Base-by-base conservation (phyloP, 2,888 invertebrate species). In the Heliconius hortense region DNA sequence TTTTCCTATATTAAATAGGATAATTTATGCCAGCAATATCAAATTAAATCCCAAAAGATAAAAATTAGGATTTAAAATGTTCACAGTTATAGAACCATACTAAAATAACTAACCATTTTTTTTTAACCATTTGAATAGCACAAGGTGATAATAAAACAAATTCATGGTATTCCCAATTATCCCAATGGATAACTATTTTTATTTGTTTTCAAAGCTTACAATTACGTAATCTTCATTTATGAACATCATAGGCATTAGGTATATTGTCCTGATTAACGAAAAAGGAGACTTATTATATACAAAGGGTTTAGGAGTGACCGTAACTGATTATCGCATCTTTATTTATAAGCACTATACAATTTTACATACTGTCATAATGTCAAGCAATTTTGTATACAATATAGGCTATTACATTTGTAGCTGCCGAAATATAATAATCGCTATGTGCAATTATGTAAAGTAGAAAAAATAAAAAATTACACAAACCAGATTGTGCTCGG, bases 331-430 rank as follows among this genome's bases (percentile, higher is more conserved):
- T 83, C 83, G 82, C 82, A 82, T 84, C 24, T 66, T 86, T 89
- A 90, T 88, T 89, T 89, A 89, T 89, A 90, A 92, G 92, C 90
- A 89, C 89, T 93, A 90, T 92, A 93, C 92, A 92, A 88, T 86
- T 91, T 89, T 90, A 91, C 89, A 90, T 87, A 82, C 82, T 86
- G 81, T 86, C 84, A 85, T 87, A 87, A 86, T 85, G 86, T 48
- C 84, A 89, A 90, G 90, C 89, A 86, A 82, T 81, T 86, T 83
- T 80, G 82, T 86, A 84, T 82, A 82, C 82, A 82, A 86, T 80
- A 80, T 82, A 80, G 79, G 82, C 82, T 35, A 82, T 78, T 81
- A 81, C 81, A 83, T 80, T 79, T 77, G 77, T 81, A 78, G 82
- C 83, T 84, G 84, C 81, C 80, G 80, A 80, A 80, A 79, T 79